Percentiles rank a stretch among this genome's conserved stretches.
These are phyloP conservation scores for Anas bahamensis DNA, from an alignment of 2,797 vertebrate genomes.

Conservation along the genomic window DNA sequence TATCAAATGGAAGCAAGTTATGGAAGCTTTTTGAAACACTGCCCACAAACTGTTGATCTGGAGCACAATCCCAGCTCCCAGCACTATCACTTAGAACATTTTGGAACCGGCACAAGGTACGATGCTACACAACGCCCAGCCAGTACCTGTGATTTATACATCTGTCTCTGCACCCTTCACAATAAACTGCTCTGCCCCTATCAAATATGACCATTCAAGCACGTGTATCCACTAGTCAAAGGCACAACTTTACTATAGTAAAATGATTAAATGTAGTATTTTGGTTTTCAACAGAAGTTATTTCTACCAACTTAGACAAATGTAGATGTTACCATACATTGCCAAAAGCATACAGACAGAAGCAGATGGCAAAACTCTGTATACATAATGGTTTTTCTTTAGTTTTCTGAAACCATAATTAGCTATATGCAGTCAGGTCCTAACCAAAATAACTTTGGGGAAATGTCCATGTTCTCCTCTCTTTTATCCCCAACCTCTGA, in stretches of 20 bases:
- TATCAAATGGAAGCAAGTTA: not conserved
- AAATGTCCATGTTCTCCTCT: not conserved
- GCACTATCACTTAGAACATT: accelerated
- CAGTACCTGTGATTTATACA: not conserved
- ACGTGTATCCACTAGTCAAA: not conserved
- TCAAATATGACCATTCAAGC: not conserved
- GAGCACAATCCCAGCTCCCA: not conserved
- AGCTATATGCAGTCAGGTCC: not conserved
- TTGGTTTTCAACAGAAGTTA: not conserved
- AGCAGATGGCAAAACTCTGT: not conserved
- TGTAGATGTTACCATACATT: not conserved
- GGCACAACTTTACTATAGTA: not conserved
- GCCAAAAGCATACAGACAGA: not conserved
- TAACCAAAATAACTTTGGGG: not conserved
- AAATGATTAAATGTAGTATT: not conserved
- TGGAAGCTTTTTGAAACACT: not conserved
- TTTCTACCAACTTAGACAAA: not conserved
- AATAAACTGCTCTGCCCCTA: not conserved
- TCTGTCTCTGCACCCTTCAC: not conserved
- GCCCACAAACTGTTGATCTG: not conserved
- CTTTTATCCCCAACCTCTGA: not conserved
- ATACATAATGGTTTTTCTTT: not conserved
- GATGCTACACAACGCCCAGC: not conserved
- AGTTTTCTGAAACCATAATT: too few species aligned
- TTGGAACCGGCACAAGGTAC: not conserved